Percentiles rank a stretch among this genome's conserved stretches.
Evolutionary conservation across 2,888 invertebrate genomes (phyloP).

Genomic region (Catocala sponsa): DNA sequence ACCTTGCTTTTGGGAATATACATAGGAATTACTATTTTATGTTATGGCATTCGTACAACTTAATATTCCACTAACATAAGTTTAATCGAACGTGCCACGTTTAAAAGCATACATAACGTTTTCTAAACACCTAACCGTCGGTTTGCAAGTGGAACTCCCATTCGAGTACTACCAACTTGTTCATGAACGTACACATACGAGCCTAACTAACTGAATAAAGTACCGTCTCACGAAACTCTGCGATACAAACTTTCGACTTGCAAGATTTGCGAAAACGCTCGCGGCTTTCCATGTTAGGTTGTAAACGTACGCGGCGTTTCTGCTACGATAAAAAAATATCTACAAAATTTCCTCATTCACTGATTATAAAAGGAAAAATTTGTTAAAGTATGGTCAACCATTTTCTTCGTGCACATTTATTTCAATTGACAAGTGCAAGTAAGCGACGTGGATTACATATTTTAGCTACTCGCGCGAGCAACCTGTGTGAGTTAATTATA

Average conservation of each 20-base stretch:
- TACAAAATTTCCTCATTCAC: too few relatives aligned
- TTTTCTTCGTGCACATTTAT: too few relatives aligned
- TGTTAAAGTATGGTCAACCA: too few relatives aligned
- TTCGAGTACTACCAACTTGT: conserved; percentile 58
- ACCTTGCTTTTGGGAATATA: too few relatives aligned
- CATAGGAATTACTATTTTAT: neutral
- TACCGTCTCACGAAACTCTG: conserved; percentile 70
- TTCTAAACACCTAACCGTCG: conserved; percentile 46
- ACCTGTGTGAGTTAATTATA: too few relatives aligned
- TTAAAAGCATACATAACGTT: conserved; percentile 35
- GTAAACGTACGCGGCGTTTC: conserved; percentile 33
- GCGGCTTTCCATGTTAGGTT: conserved; percentile 62
- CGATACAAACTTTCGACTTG: conserved; percentile 80
- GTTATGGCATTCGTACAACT: neutral
- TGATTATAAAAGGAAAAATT: too few relatives aligned
- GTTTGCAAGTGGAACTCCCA: conserved; percentile 50
- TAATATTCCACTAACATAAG: conserved; percentile 3
- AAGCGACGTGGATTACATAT: too few relatives aligned
- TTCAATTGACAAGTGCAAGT: too few relatives aligned
- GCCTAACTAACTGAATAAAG: conserved; percentile 81
- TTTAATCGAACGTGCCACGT: conserved; percentile 16
- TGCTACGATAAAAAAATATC: neutral
- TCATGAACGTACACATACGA: conserved; percentile 70
- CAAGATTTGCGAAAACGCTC: conserved; percentile 81
- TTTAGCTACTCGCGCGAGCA: too few relatives aligned